phyloP scores from a whole-genome alignment of 2,113 vertebrate species.

The Bombycilla garrulus region DNA sequence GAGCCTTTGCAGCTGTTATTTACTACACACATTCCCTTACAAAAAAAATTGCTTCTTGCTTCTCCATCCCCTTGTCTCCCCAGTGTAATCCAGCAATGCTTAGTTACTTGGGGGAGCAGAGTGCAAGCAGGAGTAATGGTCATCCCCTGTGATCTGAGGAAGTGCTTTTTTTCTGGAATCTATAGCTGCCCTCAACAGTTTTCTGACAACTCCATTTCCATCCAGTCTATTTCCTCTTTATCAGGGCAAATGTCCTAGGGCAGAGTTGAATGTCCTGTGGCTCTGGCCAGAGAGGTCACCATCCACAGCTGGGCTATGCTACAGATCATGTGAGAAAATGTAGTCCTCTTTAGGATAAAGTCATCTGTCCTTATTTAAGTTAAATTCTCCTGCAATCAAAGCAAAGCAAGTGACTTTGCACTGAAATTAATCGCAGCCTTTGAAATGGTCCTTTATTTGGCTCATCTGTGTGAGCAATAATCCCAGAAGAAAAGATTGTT shows the following conservation, averaged over 20 bases:
- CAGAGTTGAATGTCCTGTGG: not conserved
- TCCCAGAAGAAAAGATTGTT: not conserved
- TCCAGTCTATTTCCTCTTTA: not conserved
- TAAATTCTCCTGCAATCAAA: not conserved
- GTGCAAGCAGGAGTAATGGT: not conserved
- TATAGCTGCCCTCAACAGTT: not conserved
- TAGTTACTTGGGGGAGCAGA: not conserved
- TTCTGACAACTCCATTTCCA: not conserved
- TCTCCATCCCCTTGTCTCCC: not conserved
- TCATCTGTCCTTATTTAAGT: not conserved
- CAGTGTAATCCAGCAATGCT: not conserved
- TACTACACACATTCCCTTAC: not conserved
- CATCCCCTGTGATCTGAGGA: not conserved
- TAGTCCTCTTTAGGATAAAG: not conserved
- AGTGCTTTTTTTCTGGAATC: not conserved
- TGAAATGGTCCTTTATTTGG: not conserved
- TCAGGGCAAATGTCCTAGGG: not conserved
- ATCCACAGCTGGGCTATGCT: not conserved
- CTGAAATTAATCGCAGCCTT: not conserved
- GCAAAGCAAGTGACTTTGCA: not conserved
- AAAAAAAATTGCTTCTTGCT: not conserved
- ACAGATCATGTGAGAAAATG: not conserved
- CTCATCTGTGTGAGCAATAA: not conserved
- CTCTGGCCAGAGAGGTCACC: not conserved
- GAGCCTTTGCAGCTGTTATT: slow-evolving; percentile 48